Base-by-base conservation (phyloP, 1,140 invertebrate species). In the Cataglyphis hispanica region DNA sequence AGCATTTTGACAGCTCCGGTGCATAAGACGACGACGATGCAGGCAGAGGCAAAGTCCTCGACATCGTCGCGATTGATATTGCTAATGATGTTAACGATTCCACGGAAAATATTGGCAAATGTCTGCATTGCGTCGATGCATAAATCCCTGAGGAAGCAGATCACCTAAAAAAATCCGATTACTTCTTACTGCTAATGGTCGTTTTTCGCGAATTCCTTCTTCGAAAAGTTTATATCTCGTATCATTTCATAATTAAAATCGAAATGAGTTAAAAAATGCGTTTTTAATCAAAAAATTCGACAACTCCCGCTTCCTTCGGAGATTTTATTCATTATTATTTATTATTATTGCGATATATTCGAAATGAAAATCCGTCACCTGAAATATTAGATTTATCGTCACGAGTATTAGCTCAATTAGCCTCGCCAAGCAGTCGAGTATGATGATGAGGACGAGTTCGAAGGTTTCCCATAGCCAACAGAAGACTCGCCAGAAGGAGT, bases 41-140 rank as follows among this genome's bases (percentile, higher is more conserved):
- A 93, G 0, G 91, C 91, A 7, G 90, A 89, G 0, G 91, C 91
- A 58, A 94, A 92, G 22, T 93, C 92, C 40, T 95, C 94, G 25
- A 94, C 85, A 19, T 94, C 92, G 2, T 94, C 92, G 61, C 89
- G 91, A 16, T 67, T 90, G 10, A 94, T 92, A 11, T 66, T 89
- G 27, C 86, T 89, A 43, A 94, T 80, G 13, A 92, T 74, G 6
- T 91, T 90, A 10, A 93, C 91, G 61, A 93, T 86, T 1, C 91
- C 89, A 25, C 91, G 87, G 25, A 94, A 92, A n/a, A 93, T 50
- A 69, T 92, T 92, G 4, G 75, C 90, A 67, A 94, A 93, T 5
- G 93, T 93, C 77, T 91, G 90, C 91, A 94, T 91, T 4, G 92
- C 58, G 22, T 93, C 92, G 37, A 94, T 89, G 7, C 90, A 92